Evolutionary conservation across 2,888 invertebrate genomes (phyloP), one percentile per base, ranked within the genome.

Genomic region (Ethmia dodecea): DNA sequence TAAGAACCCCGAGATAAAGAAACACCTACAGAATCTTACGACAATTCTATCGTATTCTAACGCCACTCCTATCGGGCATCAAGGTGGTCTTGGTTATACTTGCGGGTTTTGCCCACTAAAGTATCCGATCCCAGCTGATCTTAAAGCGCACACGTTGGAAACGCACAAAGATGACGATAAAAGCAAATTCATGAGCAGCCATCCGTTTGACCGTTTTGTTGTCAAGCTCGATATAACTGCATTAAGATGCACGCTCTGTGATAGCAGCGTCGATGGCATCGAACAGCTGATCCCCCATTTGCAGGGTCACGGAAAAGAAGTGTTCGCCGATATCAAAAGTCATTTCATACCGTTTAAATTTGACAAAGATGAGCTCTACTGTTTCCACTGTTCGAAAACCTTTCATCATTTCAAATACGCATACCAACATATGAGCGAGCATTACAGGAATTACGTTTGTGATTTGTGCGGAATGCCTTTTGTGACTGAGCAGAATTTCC

Each of bases 291-390:
- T 57, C 31, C 42, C 51, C 0, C 73, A 80, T 38, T 37, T 80
- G 1, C 31, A 41, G 1, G 24, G 14, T 0, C 80, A 80, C 32
- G 38, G 42, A 0, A 62, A 57, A 43, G 35, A 37, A 0, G 49
- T 76, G 5, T 54, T 67, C 28, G 53, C 43, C 0, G 65, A 70
- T 24, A 55, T 75, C 1, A 58, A 65, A 10, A 65, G 66, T 38
- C 62, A 64, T 5, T 59, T 77, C n/a, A 31, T 76, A 1, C 73
- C 74, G 0, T 76, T 73, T 18, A 72, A 64, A 36, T 75, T 77
- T 24, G 52, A 53, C 1, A 43, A 39, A 2, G 59, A 67, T 3
- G 42, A 39, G 1, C 41, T 70, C 0, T 41, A 43, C 1, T 77
- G 77, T 1, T 56, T 45, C 12, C 46, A 55, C 8, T 78, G 78